Conservation (phyloP, 1,140 invertebrate species). For the Melitaea cinxia region DNA sequence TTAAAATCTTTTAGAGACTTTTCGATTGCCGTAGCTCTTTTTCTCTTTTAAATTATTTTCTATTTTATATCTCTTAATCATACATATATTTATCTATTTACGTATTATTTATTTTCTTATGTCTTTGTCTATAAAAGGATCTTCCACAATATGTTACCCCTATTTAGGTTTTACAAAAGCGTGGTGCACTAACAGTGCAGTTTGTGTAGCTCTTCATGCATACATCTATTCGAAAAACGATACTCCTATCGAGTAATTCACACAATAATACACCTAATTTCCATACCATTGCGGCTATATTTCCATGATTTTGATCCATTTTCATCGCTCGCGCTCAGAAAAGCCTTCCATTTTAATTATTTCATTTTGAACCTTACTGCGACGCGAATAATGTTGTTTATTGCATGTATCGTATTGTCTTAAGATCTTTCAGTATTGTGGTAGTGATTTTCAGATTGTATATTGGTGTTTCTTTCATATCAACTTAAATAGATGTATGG, state of each 20-base stretch:
- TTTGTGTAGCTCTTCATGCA: conserved; percentile 74
- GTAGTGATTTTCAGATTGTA: conserved; percentile 64
- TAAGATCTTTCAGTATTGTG: conserved; percentile 48
- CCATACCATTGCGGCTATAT: conserved; percentile 42
- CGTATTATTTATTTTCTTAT: not conserved
- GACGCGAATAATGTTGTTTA: conserved; percentile 2
- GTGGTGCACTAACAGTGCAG: conserved; percentile 71
- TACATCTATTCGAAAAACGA: conserved; percentile 61
- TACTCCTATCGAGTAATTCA: conserved; percentile 41
- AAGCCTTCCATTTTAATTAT: conserved; percentile 12
- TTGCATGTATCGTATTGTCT: not conserved
- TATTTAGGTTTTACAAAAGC: conserved; percentile 69
- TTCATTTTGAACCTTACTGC: conserved; percentile 15
- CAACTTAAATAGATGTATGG: conserved; percentile 36
- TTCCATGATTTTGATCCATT: conserved; percentile 42
- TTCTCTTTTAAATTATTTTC: no score
- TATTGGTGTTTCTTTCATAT: conserved; percentile 51
- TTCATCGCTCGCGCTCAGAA: conserved; percentile 36
- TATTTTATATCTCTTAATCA: no score
- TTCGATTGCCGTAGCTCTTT: no score
- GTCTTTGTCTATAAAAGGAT: conserved; percentile 20
- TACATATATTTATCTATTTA: no score
- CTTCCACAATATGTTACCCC: conserved; percentile 50
- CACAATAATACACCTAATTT: conserved; percentile 57
- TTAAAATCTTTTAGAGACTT: no score